Base-by-base conservation (phyloP, 2,888 invertebrate genomes). In the Drosophila meridiana region DNA sequence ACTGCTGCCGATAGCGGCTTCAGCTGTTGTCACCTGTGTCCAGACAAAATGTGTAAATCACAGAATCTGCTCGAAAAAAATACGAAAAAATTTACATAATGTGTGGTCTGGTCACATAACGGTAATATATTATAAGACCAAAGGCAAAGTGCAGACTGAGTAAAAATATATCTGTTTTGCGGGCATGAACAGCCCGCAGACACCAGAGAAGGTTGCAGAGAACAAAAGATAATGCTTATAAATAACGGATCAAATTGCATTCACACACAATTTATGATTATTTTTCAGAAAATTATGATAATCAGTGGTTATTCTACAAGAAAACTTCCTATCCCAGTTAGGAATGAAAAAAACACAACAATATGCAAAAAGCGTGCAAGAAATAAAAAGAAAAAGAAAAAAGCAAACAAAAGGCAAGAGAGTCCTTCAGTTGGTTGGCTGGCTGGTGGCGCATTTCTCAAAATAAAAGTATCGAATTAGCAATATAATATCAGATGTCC, bases 401-500 rank as follows among this genome's bases (percentile, higher is more conserved):
- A 50, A 55, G 56, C 48, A 47, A 63, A 69, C 58, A 67, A 75
- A 67, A 76, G 58, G 50, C 50, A 42, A 38, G 34, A 47, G 45
- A 55, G 57, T 65, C 59, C 69, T 68, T 75, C 67, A 80, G 78
- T 76, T 67, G 64, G 55, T 48, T 48, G 47, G 47, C 14, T 28
- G 43, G 52, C 58, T 76, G 80, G 70, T 76, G 80, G 70, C 63
- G 60, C 58, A 65, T 78, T 70, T 55, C 76, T 71, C 50, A 76
- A 88, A 77, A 80, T 86, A 81, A 91, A 91, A 91, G 91, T 91
- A 91, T 91, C 91, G 87, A 91, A 89, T 91, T 91, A 91, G 90
- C 91, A 84, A 88, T 91, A 91, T 91, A 91, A 90, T 91, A 91
- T 91, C 91, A 83, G 76, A 90, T 91, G 78, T 85, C 90, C 80